Conservation (phyloP, 1,140 invertebrate genomes). For the Neotoxoptera formosana region DNA sequence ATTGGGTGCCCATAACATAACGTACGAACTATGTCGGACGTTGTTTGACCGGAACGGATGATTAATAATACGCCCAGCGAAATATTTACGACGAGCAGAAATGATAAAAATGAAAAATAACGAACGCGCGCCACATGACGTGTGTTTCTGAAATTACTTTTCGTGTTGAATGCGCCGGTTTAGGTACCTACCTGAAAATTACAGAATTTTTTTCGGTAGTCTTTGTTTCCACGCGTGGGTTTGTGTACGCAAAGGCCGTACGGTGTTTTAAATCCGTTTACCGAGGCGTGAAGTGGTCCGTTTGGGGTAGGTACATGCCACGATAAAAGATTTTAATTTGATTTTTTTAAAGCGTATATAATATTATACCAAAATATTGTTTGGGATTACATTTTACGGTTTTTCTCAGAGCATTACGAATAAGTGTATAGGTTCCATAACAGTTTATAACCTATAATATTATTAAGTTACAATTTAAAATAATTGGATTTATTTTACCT, state of each 20-base stretch:
- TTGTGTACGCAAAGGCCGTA: not conserved
- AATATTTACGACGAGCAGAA: not conserved
- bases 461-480: not conserved
- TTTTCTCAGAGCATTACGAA: not conserved
- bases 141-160: not conserved
- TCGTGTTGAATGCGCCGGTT: not conserved
- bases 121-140: not conserved
- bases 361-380: not conserved
- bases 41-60: not conserved
- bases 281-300: not conserved
- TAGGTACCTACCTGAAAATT: not conserved
- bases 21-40: not conserved
- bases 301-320: not conserved
- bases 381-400: not conserved
- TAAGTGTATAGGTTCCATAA: not conserved
- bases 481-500: not conserved
- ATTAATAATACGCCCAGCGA: not conserved
- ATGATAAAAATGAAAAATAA: conserved; percentile 32
- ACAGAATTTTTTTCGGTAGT: not conserved
- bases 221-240: not conserved
- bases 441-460: not conserved
- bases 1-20: not conserved
- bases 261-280: not conserved
- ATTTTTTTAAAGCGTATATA: not conserved
- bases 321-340: not conserved